Evolutionary conservation across 2,888 invertebrate genomes (phyloP), one percentile per base, ranked within the genome.

Genomic region (Dasypolia templi): DNA sequence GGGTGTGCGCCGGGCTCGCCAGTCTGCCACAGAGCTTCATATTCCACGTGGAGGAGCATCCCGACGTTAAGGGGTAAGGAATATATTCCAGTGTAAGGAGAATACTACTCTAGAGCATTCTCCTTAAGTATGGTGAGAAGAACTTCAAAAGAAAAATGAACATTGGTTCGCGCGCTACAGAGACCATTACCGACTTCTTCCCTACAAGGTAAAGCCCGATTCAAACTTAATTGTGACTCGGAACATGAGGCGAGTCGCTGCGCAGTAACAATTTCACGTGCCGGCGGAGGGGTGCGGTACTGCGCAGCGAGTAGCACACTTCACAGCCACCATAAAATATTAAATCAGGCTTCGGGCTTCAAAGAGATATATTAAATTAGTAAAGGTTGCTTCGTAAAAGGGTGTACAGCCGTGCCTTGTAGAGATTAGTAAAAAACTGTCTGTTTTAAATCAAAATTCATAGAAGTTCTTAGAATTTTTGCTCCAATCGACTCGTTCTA

Each of bases 21-120:
- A 98, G 99, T 89, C 94, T 98, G 83, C 99, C 99, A 42, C 99
- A 99, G 97, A 99, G 99, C 95, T 96, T 98, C 85, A 97, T 99
- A 79, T 99, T 99, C 93, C 99, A 99, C 90, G 97, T 98, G 69
- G 98, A 98, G 89, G 95, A 96, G 56, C 99, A 99, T 95, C 99
- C 99, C 0, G 97, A 97, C 69, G 97, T 97, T 72, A 97, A 97
- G 65, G 98, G 98, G 98, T 95, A 86, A 87, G 71, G 0, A 19
- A 11, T 7, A 17, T 32, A n/a, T n/a, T 32, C 7, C 4, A n/a
- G 46, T 46, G 0, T 12, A 19, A 1, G 19, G 61, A 4, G 35
- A 19, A 61, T 12, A 19, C 7, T 22, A 14, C 19, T 19, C 26
- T 62, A 42, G 19, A 62, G 26, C 12, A 56, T 19, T 17, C 19